phyloP scores from a whole-genome alignment of 1,140 invertebrate genomes.

The Meloidogyne chitwoodi region DNA sequence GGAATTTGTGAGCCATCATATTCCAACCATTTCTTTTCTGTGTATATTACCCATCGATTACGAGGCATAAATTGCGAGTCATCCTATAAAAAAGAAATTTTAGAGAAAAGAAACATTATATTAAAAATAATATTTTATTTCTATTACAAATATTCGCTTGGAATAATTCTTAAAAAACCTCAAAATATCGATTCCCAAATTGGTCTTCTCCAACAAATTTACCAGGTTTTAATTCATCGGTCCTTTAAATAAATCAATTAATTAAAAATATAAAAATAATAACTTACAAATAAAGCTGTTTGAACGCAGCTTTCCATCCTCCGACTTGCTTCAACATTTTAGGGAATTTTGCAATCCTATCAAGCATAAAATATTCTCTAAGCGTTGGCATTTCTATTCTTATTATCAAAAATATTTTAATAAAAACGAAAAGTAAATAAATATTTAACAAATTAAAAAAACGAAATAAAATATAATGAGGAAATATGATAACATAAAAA shows the following conservation, averaged over 20 bases:
- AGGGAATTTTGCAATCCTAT: conserved; percentile 34
- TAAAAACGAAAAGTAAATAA: not conserved
- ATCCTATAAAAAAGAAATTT: conserved; percentile 30
- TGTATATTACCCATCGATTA: conserved; percentile 89
- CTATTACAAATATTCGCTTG: not conserved
- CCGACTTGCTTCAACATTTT: conserved; percentile 36
- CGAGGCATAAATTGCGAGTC: conserved; percentile 62
- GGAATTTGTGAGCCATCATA: conserved; percentile 90
- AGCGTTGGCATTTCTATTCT: conserved; percentile 19
- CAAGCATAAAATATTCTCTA: conserved; percentile 41
- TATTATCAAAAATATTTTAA: not conserved
- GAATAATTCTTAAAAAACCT: conserved; percentile 61
- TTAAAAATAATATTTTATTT: not conserved
- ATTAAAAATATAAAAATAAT: not conserved
- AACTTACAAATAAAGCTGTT: conserved; percentile 47
- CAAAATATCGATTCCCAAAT: conserved; percentile 91
- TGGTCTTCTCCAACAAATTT: conserved; percentile 79
- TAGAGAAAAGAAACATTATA: not conserved
- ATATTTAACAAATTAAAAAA: not conserved
- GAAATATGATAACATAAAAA: too few relatives aligned
- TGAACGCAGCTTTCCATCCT: conserved; percentile 38
- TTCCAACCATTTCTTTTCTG: conserved; percentile 71
- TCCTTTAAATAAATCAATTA: conserved; percentile 16
- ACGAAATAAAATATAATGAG: too few relatives aligned
- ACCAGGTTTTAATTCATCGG: conserved; percentile 35